Percentiles rank a stretch among this genome's conserved stretches.
Evolutionary conservation across 2,113 vertebrate species (phyloP).

Genomic region (Xyliphius kryptos): DNA sequence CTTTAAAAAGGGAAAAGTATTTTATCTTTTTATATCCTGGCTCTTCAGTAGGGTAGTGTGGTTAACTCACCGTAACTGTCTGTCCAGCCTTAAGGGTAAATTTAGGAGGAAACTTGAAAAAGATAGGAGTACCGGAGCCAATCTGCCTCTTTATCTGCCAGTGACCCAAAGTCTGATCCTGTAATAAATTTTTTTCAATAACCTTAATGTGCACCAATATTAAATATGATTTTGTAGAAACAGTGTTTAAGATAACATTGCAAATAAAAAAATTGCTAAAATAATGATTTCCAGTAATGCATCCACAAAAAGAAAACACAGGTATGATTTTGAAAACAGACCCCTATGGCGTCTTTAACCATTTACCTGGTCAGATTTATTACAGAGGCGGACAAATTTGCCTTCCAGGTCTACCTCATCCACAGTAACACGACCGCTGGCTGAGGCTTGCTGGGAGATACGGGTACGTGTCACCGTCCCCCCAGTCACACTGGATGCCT

Average conservation of each 20-base stretch:
- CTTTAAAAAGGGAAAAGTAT: too few species aligned
- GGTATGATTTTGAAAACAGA: too few species aligned
- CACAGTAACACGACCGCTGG: conserved; percentile 82
- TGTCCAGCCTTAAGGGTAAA: conserved; percentile 84
- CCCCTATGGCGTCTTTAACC: too few species aligned
- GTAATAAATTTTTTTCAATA: conserved; percentile 3
- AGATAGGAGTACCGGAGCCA: conserved; percentile 62
- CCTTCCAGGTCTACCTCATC: conserved; percentile 90
- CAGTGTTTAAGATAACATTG: too few species aligned
- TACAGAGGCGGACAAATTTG: conserved; percentile 86
- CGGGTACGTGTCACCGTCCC: conserved; percentile 71
- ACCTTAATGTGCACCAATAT: too few species aligned
- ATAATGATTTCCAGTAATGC: too few species aligned
- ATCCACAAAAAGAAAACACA: too few species aligned
- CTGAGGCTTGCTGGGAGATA: conserved; percentile 83
- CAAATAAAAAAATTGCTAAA: too few species aligned
- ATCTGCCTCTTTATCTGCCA: conserved; percentile 92
- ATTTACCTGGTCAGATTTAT: conserved; percentile 85
- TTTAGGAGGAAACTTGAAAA: conserved; percentile 84
- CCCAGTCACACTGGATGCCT: conserved; percentile 56
- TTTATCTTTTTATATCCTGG: too few species aligned
- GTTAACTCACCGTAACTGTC: conserved; percentile 83
- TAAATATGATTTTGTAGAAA: too few species aligned
- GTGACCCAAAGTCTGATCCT: conserved; percentile 84
- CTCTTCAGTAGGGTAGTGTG: too few species aligned